phyloP scores from a whole-genome alignment of 1,140 invertebrate genomes.

The Kradibia gibbosae region DNA sequence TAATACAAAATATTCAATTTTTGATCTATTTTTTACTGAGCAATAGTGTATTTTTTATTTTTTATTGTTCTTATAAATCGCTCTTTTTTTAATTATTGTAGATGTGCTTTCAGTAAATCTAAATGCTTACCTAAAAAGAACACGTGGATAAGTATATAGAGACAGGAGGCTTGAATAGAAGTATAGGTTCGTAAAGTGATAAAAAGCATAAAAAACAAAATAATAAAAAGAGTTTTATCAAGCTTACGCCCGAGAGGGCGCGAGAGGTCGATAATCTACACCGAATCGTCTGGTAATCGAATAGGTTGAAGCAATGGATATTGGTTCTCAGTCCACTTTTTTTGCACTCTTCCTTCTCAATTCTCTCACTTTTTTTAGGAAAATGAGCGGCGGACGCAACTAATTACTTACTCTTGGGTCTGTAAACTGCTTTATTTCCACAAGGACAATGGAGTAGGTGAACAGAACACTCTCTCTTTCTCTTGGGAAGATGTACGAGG shows the following conservation, averaged over 20 bases:
- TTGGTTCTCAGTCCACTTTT: slow-evolving; percentile 14
- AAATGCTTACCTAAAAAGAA: background rate
- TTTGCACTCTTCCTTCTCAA: background rate
- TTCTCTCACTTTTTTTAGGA: background rate
- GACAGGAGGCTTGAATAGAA: background rate
- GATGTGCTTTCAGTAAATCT: background rate
- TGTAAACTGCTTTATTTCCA: slow-evolving; percentile 50
- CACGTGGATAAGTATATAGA: background rate
- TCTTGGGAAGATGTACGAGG: slow-evolving; percentile 29
- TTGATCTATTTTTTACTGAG: too few relatives aligned
- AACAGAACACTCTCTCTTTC: background rate
- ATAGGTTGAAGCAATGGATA: slow-evolving; percentile 12
- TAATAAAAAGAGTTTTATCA: slow-evolving; percentile 11
- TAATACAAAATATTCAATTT: too few relatives aligned
- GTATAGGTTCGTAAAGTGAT: background rate
- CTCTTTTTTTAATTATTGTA: background rate
- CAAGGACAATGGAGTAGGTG: slow-evolving; percentile 8
- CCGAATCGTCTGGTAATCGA: slow-evolving; percentile 26
- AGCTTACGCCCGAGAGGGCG: background rate
- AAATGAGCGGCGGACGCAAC: slow-evolving; percentile 28
- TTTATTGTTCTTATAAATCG: background rate
- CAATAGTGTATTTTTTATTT: background rate
- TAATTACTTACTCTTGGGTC: slow-evolving; percentile 53
- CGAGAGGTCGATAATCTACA: background rate
- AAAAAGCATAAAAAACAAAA: background rate